phyloP scores from a whole-genome alignment of 1,140 invertebrate genomes.

The Danaus melanippus region DNA sequence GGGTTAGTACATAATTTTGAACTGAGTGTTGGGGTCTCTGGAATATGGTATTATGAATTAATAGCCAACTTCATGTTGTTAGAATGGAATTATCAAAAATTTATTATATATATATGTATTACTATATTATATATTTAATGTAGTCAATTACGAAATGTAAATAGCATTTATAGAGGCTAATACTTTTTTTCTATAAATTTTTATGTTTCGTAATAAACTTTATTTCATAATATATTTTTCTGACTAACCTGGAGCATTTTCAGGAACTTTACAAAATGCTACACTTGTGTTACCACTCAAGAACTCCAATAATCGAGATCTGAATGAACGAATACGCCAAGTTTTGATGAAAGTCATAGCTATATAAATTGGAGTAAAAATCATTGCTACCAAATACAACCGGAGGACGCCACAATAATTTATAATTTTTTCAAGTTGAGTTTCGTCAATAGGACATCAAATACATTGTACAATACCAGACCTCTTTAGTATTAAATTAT shows the following conservation, averaged over 20 bases:
- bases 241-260: slow-evolving; percentile 54
- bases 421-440: slow-evolving; percentile 7
- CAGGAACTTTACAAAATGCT: slow-evolving; percentile 62
- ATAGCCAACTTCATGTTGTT: neutral
- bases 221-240: no score
- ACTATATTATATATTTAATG: no score
- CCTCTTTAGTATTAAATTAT: slow-evolving; percentile 37
- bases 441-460: slow-evolving; percentile 14
- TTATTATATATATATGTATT: no score
- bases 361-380: slow-evolving; percentile 65
- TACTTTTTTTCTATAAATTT: no score
- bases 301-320: slow-evolving; percentile 58
- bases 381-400: slow-evolving; percentile 36
- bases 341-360: slow-evolving; percentile 68
- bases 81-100: no score
- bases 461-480: slow-evolving; percentile 6
- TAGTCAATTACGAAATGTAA: no score
- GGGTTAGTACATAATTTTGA: slow-evolving; percentile 61
- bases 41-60: slow-evolving; percentile 19
- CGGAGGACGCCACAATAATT: slow-evolving; percentile 1
- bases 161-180: no score
- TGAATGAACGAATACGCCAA: slow-evolving; percentile 62
- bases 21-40: slow-evolving; percentile 62
- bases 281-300: slow-evolving; percentile 61
- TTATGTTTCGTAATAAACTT: no score